These are phyloP conservation scores for Nasonia longicornis DNA, from an alignment of 1,140 invertebrate genomes.

Conservation along the genomic window DNA sequence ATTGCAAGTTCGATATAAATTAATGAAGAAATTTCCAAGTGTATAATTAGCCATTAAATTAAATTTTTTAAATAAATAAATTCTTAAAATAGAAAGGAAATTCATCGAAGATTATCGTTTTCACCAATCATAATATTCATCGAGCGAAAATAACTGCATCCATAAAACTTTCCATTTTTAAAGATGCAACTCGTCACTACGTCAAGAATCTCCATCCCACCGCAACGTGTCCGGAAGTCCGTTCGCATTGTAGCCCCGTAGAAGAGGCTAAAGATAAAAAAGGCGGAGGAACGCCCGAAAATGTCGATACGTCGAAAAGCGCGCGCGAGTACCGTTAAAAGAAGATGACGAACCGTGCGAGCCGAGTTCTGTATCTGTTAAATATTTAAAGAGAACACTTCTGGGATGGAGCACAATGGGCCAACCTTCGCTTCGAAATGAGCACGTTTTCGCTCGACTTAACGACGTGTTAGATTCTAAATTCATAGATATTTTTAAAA, in stretches of 20 bases:
- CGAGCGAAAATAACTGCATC: constrained; percentile 3
- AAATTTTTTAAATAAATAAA: background rate
- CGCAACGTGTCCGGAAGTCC: background rate
- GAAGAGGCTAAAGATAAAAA: constrained; percentile 1
- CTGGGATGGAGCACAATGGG: background rate
- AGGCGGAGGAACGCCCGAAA: constrained; percentile 53
- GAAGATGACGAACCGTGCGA: constrained; percentile 52
- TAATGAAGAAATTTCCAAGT: background rate
- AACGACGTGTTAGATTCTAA: too few species aligned
- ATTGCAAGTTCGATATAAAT: background rate
- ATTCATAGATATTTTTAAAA: background rate
- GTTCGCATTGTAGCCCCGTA: background rate
- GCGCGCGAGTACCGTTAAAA: constrained; percentile 59
- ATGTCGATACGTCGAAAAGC: constrained; percentile 47
- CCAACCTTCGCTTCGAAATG: background rate
- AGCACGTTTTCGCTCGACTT: background rate
- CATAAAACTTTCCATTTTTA: constrained; percentile 31
- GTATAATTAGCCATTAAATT: background rate
- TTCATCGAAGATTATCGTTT: background rate
- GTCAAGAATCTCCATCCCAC: background rate
- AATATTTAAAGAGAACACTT: constrained; percentile 66
- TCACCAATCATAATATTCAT: constrained; percentile 7
- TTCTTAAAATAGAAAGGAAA: background rate
- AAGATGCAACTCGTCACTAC: constrained; percentile 4
- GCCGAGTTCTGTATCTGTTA: constrained; percentile 61